Evolutionary conservation across 2,797 vertebrate genomes (phyloP).

Genomic region (Galaxias olidus): DNA sequence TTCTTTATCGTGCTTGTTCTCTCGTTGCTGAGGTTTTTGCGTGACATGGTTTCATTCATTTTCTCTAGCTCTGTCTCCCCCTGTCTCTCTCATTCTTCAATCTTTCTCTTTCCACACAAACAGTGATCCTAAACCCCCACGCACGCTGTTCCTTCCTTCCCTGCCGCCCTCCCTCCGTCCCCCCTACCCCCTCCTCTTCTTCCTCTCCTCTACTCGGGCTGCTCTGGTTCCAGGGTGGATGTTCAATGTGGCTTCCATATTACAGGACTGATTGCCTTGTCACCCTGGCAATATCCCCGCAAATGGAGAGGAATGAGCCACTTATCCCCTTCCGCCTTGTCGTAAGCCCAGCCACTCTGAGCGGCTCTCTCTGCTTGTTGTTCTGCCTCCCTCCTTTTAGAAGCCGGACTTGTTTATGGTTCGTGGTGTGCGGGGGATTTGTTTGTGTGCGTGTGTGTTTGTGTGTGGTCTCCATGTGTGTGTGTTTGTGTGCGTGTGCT

Average conservation of each 20-base stretch:
- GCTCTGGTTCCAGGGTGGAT: constrained; percentile 1
- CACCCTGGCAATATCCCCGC: constrained; percentile 20
- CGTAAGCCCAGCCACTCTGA: not conserved
- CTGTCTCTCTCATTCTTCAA: not conserved
- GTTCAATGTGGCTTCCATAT: constrained; percentile 16
- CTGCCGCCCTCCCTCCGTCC: too few species aligned
- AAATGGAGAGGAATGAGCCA: constrained; percentile 25
- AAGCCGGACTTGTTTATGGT: too few species aligned
- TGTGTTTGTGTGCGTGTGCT: not conserved
- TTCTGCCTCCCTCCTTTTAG: too few species aligned
- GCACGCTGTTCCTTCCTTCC: too few species aligned
- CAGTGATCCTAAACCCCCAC: too few species aligned
- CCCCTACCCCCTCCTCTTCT: too few species aligned
- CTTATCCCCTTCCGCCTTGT: constrained; percentile 16
- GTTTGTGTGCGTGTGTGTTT: not conserved
- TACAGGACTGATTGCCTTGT: constrained; percentile 26
- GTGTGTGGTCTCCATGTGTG: not conserved
- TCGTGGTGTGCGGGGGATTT: not conserved
- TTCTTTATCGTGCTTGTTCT: not conserved
- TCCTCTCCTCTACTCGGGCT: not conserved
- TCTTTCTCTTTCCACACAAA: too few species aligned
- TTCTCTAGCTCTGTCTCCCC: not conserved
- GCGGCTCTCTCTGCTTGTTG: too few species aligned
- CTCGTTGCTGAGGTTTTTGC: not conserved
- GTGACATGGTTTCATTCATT: not conserved